These are phyloP conservation scores for Habropoda laboriosa DNA, from an alignment of 1,140 invertebrate genomes.

Conservation along the genomic window DNA sequence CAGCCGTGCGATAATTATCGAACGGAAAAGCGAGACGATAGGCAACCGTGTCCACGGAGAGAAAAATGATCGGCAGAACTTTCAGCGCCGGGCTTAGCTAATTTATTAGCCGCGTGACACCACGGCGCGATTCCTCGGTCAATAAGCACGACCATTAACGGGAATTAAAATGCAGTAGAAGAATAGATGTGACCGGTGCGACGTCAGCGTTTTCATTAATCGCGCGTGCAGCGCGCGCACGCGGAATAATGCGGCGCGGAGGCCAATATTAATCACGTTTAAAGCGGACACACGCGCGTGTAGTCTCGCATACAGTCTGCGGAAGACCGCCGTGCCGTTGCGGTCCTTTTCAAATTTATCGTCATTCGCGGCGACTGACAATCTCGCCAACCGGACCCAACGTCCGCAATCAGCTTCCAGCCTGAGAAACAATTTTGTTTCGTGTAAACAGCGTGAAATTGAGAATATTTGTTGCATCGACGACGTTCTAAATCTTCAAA, in stretches of 20 bases:
- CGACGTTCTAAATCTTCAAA: too few relatives aligned
- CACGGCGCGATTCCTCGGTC: not conserved
- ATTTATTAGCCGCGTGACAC: constrained; percentile 31
- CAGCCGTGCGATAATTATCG: not conserved
- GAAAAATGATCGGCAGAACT: not conserved
- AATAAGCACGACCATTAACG: constrained; percentile 24
- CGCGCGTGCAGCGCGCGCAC: not conserved
- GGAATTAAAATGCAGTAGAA: constrained; percentile 39
- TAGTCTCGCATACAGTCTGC: not conserved
- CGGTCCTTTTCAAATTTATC: constrained; percentile 36
- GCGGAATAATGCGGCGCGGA: constrained; percentile 10
- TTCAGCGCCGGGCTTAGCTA: not conserved
- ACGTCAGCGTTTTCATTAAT: constrained; percentile 36
- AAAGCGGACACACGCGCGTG: constrained; percentile 14
- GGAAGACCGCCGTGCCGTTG: too few relatives aligned
- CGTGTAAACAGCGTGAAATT: too few relatives aligned
- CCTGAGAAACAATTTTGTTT: too few relatives aligned
- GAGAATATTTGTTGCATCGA: too few relatives aligned
- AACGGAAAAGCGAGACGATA: not conserved
- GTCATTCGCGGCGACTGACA: not conserved
- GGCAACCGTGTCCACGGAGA: too few relatives aligned
- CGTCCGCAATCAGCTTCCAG: not conserved
- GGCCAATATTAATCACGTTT: constrained; percentile 37
- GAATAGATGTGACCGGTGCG: not conserved
- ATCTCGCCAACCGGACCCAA: not conserved